These are phyloP conservation scores for Andrena praecox DNA, from an alignment of 2,888 invertebrate genomes.

Conservation along the genomic window DNA sequence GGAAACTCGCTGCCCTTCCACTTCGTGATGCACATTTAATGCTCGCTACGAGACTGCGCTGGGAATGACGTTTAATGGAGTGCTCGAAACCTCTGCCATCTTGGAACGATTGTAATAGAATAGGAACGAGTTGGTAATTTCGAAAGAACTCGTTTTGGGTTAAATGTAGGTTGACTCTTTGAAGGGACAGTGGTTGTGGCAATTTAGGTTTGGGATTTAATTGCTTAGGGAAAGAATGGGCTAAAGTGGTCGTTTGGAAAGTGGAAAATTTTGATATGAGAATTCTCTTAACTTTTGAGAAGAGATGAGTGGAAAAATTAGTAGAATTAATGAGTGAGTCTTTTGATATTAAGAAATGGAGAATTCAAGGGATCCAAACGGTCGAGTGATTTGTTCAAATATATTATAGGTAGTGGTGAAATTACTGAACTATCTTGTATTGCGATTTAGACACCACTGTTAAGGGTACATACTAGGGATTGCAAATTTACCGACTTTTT, in stretches of 20 bases:
- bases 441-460: too few species aligned
- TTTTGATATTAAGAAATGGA: too few species aligned
- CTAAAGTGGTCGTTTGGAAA: background rate
- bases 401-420: too few species aligned
- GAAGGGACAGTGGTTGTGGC: background rate
- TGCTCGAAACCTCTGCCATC: background rate
- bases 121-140: background rate
- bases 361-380: too few species aligned
- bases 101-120: slow-evolving; percentile 1
- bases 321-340: too few species aligned
- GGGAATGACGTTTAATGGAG: slow-evolving; percentile 4
- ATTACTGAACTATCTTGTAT: too few species aligned
- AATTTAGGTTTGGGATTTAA: background rate
- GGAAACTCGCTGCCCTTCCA: slow-evolving; percentile 7
- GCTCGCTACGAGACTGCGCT: background rate
- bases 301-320: background rate
- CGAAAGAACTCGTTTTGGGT: too few species aligned
- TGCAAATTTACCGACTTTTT: too few species aligned
- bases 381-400: too few species aligned
- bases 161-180: background rate
- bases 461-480: too few species aligned
- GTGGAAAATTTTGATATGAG: background rate
- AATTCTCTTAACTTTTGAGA: background rate
- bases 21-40: slow-evolving; percentile 43
- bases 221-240: background rate